Base-by-base conservation (phyloP, 2,888 invertebrate species). In the Yponomeuta sedellus region DNA sequence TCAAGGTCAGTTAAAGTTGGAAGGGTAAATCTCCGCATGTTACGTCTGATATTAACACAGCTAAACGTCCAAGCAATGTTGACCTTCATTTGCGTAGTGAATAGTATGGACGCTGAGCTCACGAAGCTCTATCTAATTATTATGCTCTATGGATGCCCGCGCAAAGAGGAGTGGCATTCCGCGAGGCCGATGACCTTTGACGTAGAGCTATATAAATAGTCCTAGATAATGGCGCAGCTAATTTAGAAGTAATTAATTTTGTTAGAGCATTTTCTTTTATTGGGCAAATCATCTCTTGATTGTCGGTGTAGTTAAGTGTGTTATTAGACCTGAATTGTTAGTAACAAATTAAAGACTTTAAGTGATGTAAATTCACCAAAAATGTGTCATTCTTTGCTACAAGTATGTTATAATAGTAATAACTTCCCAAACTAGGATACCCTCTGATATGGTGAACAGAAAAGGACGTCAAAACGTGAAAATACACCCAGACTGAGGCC, bases 131-230 rank as follows among this genome's bases (percentile, higher is more conserved):
- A 52, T 52, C 44, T 52, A 52, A 64, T 67, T 89, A 90, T 90
- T 90, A 89, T 84, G 83, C 83, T 83, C 86, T 86, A 85, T 83
- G 84, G 83, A 58, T 79, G 82, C 79, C 75, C 80, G 79, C 80
- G 78, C 75, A 78, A 77, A 22, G 81, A 83, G 77, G 78, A 80
- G 83, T 82, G 81, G 85, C 87, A 88, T 88, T 88, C 88, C 86
- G 69, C 72, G 68, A 72, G 87, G 72, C 68, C 86, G 77, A 75
- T 85, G 85, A 83, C 77, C 76, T 71, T 69, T 57, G 57, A 65
- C 67, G 66, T 68, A 80, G 81, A 78, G 66, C 70, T 74, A 68
- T 63, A 52, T 16, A 67, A 77, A 71, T 65, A 59, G 11, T 64
- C 65, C 69, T 74, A 79, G 69, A 74, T 61, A 34, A 34, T 39